These are phyloP conservation scores for Ancistrus triradiatus DNA, from an alignment of 2,113 vertebrate genomes.

Conservation along the genomic window DNA sequence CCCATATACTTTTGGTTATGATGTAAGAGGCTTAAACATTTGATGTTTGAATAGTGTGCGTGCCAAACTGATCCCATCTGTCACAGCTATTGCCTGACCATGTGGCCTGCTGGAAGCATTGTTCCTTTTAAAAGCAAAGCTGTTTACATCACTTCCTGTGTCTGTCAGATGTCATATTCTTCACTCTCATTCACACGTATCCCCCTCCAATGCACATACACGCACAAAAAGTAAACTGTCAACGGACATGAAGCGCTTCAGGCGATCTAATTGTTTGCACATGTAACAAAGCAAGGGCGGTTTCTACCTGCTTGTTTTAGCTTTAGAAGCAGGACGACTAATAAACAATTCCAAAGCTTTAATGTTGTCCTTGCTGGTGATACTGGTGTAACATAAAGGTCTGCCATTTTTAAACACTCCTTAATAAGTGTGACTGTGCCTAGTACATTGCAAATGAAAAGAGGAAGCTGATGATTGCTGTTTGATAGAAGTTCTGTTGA, in stretches of 20 bases:
- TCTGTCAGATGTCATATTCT: neutral
- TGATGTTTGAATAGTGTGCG: neutral
- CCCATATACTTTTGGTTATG: slow-evolving; percentile 15
- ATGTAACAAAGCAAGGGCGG: neutral
- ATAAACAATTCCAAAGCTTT: too few relatives aligned
- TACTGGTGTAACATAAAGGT: neutral
- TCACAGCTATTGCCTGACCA: slow-evolving; percentile 18
- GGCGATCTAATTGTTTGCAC: slow-evolving; percentile 28
- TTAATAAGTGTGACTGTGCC: too few relatives aligned
- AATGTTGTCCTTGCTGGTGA: neutral
- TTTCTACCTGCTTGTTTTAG: slow-evolving; percentile 3
- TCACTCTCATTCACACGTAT: neutral
- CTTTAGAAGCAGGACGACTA: too few relatives aligned
- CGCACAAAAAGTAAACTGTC: slow-evolving; percentile 24
- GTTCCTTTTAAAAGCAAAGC: slow-evolving; percentile 20
- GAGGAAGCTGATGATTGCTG: too few relatives aligned
- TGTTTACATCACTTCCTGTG: slow-evolving; percentile 33
- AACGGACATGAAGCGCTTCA: slow-evolving; percentile 15
- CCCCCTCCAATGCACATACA: neutral
- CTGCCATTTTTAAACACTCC: neutral
- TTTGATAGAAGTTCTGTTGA: too few relatives aligned
- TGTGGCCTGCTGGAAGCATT: slow-evolving; percentile 21
- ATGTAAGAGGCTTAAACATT: slow-evolving; percentile 10
- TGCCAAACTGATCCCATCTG: slow-evolving; percentile 28
- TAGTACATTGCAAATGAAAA: too few relatives aligned